Conservation (phyloP, 1,140 invertebrate genomes). For the Lordiphosa mommai region DNA sequence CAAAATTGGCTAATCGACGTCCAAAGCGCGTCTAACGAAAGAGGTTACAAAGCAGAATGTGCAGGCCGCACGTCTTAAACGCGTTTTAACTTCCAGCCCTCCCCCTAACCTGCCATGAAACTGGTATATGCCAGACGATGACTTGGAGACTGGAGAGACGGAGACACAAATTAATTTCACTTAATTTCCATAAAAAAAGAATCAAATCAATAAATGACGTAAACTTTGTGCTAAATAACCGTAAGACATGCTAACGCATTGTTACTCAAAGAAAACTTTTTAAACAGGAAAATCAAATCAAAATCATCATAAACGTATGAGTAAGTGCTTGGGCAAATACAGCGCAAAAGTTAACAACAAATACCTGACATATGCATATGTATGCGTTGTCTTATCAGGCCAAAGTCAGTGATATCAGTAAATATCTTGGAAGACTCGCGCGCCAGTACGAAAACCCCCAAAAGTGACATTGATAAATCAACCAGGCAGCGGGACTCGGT, state of each 20-base stretch:
- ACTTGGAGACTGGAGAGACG: conserved; percentile 4
- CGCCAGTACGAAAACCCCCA: conserved; percentile 22
- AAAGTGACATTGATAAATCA: conserved; percentile 31
- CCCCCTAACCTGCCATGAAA: conserved; percentile 21
- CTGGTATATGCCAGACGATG: conserved; percentile 55
- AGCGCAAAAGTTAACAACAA: conserved; percentile 40
- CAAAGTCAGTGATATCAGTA: conserved; percentile 54
- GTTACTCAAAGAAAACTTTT: conserved; percentile 42
- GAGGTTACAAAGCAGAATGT: conserved; percentile 69
- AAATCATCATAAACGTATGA: conserved; percentile 36
- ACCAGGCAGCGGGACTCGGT: too few species aligned
- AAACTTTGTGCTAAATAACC: conserved; percentile 33
- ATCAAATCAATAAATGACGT: conserved; percentile 38
- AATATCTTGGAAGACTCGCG: conserved; percentile 65
- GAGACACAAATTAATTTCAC: conserved; percentile 50
- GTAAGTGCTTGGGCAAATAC: conserved; percentile 25
- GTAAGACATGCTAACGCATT: conserved; percentile 32
- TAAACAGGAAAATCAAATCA: conserved; percentile 25
- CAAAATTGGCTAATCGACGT: conserved; percentile 44
- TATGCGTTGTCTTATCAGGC: conserved; percentile 51
- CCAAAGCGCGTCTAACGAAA: conserved; percentile 56
- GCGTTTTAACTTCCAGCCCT: conserved; percentile 55
- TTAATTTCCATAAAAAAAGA: conserved; percentile 30
- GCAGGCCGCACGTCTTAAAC: conserved; percentile 68
- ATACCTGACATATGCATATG: conserved; percentile 27